Evolutionary conservation across 2,797 vertebrate species (phyloP).

Genomic region (Caiman crocodilus): DNA sequence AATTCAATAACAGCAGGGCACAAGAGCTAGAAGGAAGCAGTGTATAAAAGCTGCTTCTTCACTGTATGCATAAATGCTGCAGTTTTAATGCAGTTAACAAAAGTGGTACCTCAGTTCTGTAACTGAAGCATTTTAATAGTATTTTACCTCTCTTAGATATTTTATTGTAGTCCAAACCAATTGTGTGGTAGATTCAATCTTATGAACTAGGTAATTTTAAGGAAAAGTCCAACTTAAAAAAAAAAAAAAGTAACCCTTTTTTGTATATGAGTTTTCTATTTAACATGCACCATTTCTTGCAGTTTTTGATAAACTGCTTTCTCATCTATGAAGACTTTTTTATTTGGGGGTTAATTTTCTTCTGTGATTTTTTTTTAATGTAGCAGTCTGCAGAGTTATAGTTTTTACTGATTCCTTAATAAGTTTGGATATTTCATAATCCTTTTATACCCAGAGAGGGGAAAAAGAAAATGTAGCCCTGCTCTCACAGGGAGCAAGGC

Average conservation of each 20-base stretch:
- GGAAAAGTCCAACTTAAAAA: constrained; percentile 47
- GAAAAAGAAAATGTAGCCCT: neutral
- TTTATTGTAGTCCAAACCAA: constrained; percentile 68
- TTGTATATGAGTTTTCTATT: constrained; percentile 81
- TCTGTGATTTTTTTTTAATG: constrained; percentile 56
- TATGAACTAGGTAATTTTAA: constrained; percentile 73
- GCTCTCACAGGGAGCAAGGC: neutral
- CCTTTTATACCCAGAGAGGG: constrained; percentile 53
- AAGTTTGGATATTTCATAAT: constrained; percentile 8
- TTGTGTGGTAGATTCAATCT: constrained; percentile 74
- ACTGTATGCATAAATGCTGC: constrained; percentile 68
- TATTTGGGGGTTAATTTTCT: constrained; percentile 68
- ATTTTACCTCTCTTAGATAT: constrained; percentile 71
- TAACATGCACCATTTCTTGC: constrained; percentile 76
- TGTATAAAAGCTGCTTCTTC: constrained; percentile 48
- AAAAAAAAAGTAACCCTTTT: constrained; percentile 46
- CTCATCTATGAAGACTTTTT: constrained; percentile 70
- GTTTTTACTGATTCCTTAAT: constrained; percentile 60
- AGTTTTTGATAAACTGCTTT: constrained; percentile 74
- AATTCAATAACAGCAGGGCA: constrained; percentile 77
- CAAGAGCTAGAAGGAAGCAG: constrained; percentile 69
- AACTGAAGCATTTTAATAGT: constrained; percentile 80
- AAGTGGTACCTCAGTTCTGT: constrained; percentile 80
- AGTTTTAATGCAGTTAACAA: constrained; percentile 82
- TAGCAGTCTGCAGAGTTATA: constrained; percentile 55